phyloP scores from a whole-genome alignment of 2,113 vertebrate genomes.

The Glaucomys volans region DNA sequence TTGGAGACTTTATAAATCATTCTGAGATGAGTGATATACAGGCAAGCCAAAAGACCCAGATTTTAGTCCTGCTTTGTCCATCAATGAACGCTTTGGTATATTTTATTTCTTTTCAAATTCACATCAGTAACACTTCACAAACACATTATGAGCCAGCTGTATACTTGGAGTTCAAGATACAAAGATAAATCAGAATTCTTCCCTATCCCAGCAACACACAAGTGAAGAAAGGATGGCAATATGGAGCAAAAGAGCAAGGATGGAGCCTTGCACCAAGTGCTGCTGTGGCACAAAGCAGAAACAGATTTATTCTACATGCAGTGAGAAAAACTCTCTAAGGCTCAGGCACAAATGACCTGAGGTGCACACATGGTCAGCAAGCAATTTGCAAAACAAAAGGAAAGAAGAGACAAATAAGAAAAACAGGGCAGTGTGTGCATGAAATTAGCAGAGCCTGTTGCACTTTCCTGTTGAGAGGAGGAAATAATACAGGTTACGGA shows the following conservation, averaged over 20 bases:
- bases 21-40: not conserved
- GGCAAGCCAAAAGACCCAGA: not conserved
- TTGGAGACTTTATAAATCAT: constrained; percentile 17
- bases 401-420: not conserved
- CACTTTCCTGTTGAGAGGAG: not conserved
- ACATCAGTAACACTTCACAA: not conserved
- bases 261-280: not conserved
- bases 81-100: not conserved
- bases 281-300: not conserved
- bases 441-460: not conserved
- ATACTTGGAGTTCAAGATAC: not conserved
- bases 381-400: not conserved
- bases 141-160: not conserved
- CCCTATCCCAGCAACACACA: not conserved
- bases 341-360: not conserved
- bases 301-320: not conserved
- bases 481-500: not conserved
- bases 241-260: not conserved
- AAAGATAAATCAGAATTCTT: not conserved
- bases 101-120: not conserved
- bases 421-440: fast-evolving
- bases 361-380: not conserved
- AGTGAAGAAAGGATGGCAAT: not conserved
- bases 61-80: not conserved
- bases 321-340: not conserved